Evolutionary conservation across 2,113 vertebrate species (phyloP).

Genomic region (Mirza zaza): DNA sequence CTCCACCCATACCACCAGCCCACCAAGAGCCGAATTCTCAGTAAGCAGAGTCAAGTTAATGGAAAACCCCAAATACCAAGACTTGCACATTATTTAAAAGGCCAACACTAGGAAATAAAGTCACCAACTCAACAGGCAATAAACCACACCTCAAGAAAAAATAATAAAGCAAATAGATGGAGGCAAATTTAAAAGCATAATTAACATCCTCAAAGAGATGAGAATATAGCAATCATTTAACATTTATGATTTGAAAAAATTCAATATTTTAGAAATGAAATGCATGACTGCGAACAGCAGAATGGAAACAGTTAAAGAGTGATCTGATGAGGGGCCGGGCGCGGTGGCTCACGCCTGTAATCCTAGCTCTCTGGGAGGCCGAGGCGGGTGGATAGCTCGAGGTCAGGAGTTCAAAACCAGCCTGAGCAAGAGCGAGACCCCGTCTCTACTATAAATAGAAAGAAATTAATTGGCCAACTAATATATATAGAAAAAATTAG

Average conservation of each 20-base stretch:
- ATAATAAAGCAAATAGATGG: not conserved
- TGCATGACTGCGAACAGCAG: not conserved
- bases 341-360: no score
- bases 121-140: not conserved
- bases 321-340: not conserved
- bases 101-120: not conserved
- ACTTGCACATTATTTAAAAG: not conserved
- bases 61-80: not conserved
- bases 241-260: not conserved
- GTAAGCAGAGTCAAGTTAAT: not conserved
- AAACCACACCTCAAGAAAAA: not conserved
- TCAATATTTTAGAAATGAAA: not conserved
- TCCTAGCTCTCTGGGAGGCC: no score
- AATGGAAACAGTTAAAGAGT: not conserved
- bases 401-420: no score
- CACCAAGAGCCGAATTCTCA: not conserved
- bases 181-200: not conserved
- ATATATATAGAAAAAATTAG: no score
- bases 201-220: not conserved
- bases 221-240: not conserved
- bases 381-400: no score
- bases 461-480: no score
- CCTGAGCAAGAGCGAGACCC: no score
- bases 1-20: not conserved
- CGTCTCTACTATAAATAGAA: no score